phyloP scores from a whole-genome alignment of 2,113 vertebrate genomes.

The Uria aalge region DNA sequence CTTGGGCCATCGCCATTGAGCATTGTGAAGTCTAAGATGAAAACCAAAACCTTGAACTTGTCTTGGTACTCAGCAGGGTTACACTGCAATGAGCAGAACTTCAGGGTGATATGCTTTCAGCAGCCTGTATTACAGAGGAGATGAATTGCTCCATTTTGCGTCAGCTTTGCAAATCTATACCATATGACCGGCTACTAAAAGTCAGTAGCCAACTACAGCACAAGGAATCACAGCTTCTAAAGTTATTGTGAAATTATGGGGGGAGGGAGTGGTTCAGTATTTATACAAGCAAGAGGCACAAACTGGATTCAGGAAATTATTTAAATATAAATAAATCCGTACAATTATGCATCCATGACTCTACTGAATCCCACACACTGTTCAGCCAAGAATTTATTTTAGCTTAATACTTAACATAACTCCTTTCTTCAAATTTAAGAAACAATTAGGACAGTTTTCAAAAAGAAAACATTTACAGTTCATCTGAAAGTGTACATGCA shows the following conservation, averaged over 20 bases:
- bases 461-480: not conserved
- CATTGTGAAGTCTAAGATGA: slow-evolving; percentile 56
- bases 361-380: not conserved
- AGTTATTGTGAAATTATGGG: not conserved
- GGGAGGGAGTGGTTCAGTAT: not conserved
- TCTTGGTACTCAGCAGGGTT: slow-evolving; percentile 38
- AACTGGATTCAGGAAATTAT: slow-evolving; percentile 3
- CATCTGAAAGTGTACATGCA: not conserved
- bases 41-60: slow-evolving; percentile 55
- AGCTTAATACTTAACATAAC: slow-evolving; percentile 9
- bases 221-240: not conserved
- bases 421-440: not conserved
- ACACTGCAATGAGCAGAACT: slow-evolving; percentile 43
- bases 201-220: slow-evolving; percentile 1
- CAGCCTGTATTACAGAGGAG: slow-evolving; percentile 28
- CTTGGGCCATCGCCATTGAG: slow-evolving; percentile 6
- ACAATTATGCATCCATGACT: not conserved
- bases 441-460: not conserved
- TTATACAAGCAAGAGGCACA: not conserved
- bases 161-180: slow-evolving; percentile 63
- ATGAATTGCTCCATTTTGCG: slow-evolving; percentile 58
- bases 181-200: slow-evolving; percentile 62
- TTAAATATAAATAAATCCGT: slow-evolving; percentile 42
- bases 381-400: slow-evolving; percentile 21
- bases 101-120: slow-evolving; percentile 48